A percentile compares a stretch with the other conserved stretches of the same genome.
Evolutionary conservation across 2,888 invertebrate genomes (phyloP).

Genomic region (Chrysomela aeneicollis): DNA sequence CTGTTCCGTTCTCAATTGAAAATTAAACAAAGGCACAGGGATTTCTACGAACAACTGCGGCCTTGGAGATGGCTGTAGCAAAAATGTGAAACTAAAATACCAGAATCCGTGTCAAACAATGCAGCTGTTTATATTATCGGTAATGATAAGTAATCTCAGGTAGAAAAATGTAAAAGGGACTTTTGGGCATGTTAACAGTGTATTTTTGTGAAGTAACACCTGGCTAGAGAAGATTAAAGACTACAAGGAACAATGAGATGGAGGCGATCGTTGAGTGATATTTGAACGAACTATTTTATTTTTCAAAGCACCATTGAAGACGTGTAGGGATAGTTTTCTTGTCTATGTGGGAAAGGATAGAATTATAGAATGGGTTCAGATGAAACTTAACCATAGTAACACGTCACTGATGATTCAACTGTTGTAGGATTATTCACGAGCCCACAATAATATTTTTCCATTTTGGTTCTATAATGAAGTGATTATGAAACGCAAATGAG

Average conservation of each 20-base stretch:
- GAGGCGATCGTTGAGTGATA: conserved; percentile 34
- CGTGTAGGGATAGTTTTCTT: neutral
- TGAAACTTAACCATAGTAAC: too few relatives aligned
- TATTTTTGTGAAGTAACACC: conserved; percentile 48
- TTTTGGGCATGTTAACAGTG: conserved; percentile 44
- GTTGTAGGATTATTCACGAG: too few relatives aligned
- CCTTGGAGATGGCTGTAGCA: conserved; percentile 31
- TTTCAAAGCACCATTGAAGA: neutral
- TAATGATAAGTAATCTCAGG: conserved; percentile 55
- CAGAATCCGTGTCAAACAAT: conserved; percentile 53
- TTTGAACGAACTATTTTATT: conserved; percentile 31
- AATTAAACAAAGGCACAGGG: conserved; percentile 18
- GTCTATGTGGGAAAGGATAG: neutral
- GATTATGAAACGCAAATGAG: too few relatives aligned
- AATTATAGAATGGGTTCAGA: too few relatives aligned
- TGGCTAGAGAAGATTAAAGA: conserved; percentile 43
- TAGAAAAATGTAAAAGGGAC: conserved; percentile 47
- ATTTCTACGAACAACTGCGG: conserved; percentile 31
- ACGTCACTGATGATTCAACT: too few relatives aligned
- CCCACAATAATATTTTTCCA: too few relatives aligned
- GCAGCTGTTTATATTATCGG: conserved; percentile 54
- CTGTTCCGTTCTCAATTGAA: neutral
- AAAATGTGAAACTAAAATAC: conserved; percentile 45
- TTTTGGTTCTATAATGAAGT: too few relatives aligned
- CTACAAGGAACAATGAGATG: conserved; percentile 42